Conservation (phyloP, 2,113 vertebrate genomes). For the Pygoscelis adeliae region DNA sequence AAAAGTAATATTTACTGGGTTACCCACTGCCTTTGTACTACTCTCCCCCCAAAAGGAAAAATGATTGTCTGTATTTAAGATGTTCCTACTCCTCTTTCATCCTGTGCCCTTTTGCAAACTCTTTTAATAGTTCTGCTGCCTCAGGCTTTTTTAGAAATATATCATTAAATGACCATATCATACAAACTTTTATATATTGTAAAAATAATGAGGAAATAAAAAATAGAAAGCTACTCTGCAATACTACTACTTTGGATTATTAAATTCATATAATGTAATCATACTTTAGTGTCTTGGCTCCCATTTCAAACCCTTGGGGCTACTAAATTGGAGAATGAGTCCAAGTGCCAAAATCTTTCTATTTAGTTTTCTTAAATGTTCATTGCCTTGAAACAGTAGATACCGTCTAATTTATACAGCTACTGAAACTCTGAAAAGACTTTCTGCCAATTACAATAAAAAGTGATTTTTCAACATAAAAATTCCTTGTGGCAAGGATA, state of each 20-base stretch:
- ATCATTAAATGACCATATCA: background rate
- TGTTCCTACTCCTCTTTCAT: background rate
- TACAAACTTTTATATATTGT: background rate
- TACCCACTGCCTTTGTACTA: background rate
- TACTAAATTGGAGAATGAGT: background rate
- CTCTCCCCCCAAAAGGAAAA: background rate
- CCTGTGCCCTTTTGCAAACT: background rate
- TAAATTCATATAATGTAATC: background rate
- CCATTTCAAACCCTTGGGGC: background rate
- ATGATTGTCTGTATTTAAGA: background rate
- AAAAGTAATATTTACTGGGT: background rate
- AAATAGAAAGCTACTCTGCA: background rate
- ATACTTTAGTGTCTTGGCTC: background rate
- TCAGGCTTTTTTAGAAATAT: background rate
- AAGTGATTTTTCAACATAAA: background rate
- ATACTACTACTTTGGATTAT: background rate
- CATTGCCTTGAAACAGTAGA: background rate
- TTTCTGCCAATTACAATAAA: background rate
- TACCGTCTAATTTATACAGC: background rate
- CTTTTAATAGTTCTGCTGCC: background rate
- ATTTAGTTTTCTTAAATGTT: background rate
- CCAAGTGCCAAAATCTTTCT: background rate
- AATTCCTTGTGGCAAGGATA: conserved; percentile 1
- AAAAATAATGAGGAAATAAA: conserved; percentile 2
- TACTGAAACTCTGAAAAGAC: background rate